phyloP scores from a whole-genome alignment of 2,888 invertebrate species.

The Scaptomyza parva region DNA sequence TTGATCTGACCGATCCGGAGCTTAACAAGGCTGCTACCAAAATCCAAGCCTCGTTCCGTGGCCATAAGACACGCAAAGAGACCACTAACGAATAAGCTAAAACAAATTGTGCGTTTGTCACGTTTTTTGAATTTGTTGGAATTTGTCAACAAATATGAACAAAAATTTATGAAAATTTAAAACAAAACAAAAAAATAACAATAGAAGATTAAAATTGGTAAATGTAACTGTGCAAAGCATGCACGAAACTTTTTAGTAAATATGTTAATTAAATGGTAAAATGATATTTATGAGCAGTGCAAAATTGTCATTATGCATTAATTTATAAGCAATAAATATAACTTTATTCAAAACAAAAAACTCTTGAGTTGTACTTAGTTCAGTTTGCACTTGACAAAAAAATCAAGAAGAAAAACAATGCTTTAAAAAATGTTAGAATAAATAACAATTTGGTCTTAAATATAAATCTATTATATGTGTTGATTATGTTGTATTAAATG shows the following conservation, averaged over 20 bases:
- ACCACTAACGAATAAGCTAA: slow-evolving; percentile 71
- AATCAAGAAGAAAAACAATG: too few relatives aligned
- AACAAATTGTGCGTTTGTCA: neutral
- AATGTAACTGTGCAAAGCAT: slow-evolving; percentile 62
- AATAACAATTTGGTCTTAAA: slow-evolving; percentile 2
- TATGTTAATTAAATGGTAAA: slow-evolving; percentile 65
- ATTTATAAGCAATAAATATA: slow-evolving; percentile 59
- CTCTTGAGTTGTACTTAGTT: slow-evolving; percentile 48
- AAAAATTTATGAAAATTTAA: slow-evolving; percentile 25
- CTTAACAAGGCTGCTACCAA: slow-evolving; percentile 95
- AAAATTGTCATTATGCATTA: slow-evolving; percentile 52
- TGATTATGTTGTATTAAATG: slow-evolving; percentile 20
- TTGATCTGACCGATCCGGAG: slow-evolving; percentile 94
- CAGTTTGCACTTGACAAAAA: slow-evolving; percentile 11
- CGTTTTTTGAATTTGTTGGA: slow-evolving; percentile 66
- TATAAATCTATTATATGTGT: neutral
- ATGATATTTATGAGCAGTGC: slow-evolving; percentile 30
- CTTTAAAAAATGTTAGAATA: slow-evolving; percentile 9
- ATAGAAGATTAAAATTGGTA: slow-evolving; percentile 54
- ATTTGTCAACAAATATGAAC: slow-evolving; percentile 40
- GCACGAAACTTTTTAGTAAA: slow-evolving; percentile 71
- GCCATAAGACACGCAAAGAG: slow-evolving; percentile 94
- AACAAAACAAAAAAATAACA: slow-evolving; percentile 7
- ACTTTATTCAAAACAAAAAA: slow-evolving; percentile 13
- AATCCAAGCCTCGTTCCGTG: slow-evolving; percentile 96